Evolutionary conservation across 2,888 invertebrate genomes (phyloP).

Genomic region (Parelbella ahira): DNA sequence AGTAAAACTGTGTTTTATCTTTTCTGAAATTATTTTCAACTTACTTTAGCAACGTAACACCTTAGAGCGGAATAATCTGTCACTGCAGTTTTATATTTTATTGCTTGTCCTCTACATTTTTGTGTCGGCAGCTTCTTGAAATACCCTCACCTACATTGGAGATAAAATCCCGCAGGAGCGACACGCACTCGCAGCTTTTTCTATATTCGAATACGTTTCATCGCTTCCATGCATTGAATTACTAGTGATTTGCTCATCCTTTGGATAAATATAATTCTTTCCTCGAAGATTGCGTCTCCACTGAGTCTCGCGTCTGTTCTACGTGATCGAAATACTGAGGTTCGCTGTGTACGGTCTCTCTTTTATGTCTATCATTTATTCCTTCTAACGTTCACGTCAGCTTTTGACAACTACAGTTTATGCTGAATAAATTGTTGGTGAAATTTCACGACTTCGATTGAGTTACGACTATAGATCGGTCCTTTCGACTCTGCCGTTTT

Average conservation of each 20-base stretch:
- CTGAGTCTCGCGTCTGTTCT: constrained; percentile 48
- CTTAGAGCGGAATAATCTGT: not conserved
- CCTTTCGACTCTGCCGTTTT: constrained; percentile 57
- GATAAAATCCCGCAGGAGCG: constrained; percentile 2
- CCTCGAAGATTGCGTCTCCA: constrained; percentile 70
- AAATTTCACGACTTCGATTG: constrained; percentile 66
- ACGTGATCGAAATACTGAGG: constrained; percentile 74
- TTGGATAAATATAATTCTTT: constrained; percentile 77
- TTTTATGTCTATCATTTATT: constrained; percentile 74
- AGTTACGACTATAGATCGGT: constrained; percentile 66
- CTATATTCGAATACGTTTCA: constrained; percentile 47
- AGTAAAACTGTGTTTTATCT: no score
- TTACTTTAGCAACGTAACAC: not conserved
- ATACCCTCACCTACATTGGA: constrained; percentile 1
- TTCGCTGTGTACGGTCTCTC: constrained; percentile 61
- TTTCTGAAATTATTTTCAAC: not conserved
- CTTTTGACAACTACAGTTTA: constrained; percentile 76
- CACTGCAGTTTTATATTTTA: not conserved
- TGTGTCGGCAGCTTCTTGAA: not conserved
- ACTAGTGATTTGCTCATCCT: constrained; percentile 68
- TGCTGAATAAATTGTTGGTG: constrained; percentile 71
- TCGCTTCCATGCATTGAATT: constrained; percentile 67
- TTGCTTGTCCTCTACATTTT: not conserved
- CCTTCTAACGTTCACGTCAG: constrained; percentile 69
- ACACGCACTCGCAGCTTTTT: constrained; percentile 8